Evolutionary conservation across 2,888 invertebrate genomes (phyloP), one percentile per base, ranked within the genome.

Genomic region (Amiota communis): DNA sequence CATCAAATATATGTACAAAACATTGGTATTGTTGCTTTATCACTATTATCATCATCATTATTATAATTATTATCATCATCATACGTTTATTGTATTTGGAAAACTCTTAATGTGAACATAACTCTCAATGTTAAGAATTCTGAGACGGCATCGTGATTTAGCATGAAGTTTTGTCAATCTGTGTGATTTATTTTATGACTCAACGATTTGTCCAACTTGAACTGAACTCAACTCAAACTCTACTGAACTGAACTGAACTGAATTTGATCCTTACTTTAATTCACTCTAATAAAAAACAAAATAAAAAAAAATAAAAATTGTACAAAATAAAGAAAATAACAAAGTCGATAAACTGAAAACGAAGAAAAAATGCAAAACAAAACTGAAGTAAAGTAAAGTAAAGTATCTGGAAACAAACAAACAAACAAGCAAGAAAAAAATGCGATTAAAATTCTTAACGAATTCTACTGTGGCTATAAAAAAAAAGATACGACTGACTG

Each of bases 181-280:
- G 71, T 71, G 80, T 83, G 83, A 83, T 83, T 83, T 83, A 83
- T 85, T 80, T 85, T 76, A 83, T 85, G 82, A 82, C 84, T 85
- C 80, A 80, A 81, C 79, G 80, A 77, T 79, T 78, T 76, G 78
- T 76, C 75, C 48, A 36, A 69, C 48, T 20, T 59, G 20, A 59
- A 36, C 36, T 36, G 36, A 36, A 36, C 36, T 36, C 36, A 36
- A 36, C 36, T 36, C 36, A 6, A 6, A 6, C 36, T 36, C 36
- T 4, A 36, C 36, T 36, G 36, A 36, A 36, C 36, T 36, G 6
- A 6, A 36, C 36, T 6, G 6, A 36, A 6, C 36, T 6, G 3
- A 36, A 36, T 36, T 6, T 36, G 6, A 36, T 36, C 36, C 36
- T 36, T 36, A 36, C 2, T 36, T 36, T 36, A 36, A 36, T 36